Percentiles rank a stretch among this genome's conserved stretches.
phyloP scores from a whole-genome alignment of 1,140 invertebrate species.

The Drosophila pseudoananassae region DNA sequence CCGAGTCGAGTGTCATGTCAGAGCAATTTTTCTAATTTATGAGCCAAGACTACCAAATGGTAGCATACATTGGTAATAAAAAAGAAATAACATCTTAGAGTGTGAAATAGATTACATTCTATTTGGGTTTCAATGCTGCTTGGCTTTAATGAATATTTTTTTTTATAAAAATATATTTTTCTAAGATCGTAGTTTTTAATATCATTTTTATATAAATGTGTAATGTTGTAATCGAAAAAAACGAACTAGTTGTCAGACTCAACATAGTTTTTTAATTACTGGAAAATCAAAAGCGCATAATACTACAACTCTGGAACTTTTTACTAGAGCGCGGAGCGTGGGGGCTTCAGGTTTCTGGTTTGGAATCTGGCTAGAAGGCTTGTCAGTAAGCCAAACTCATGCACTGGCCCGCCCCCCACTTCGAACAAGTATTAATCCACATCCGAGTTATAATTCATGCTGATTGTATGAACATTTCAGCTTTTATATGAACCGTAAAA shows the following conservation, averaged over 20 bases:
- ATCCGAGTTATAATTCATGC: constrained; percentile 83
- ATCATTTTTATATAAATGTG: not conserved
- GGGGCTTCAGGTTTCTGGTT: not conserved
- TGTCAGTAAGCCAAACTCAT: constrained; percentile 41
- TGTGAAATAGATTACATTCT: constrained; percentile 12
- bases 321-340: constrained; percentile 1
- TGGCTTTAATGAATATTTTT: not conserved
- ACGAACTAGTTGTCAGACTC: not conserved
- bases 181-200: not conserved
- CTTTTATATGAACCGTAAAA: constrained; percentile 82
- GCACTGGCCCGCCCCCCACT: constrained; percentile 21
- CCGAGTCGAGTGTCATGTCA: constrained; percentile 29
- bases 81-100: not conserved
- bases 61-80: constrained; percentile 24
- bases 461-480: constrained; percentile 82
- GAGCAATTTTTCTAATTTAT: constrained; percentile 54
- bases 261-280: constrained; percentile 51
- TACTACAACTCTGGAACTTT: constrained; percentile 30
- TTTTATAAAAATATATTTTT: not conserved
- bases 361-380: constrained; percentile 31
- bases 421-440: constrained; percentile 74
- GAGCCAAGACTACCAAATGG: constrained; percentile 21
- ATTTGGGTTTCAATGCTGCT: not conserved
- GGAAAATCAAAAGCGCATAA: constrained; percentile 55
- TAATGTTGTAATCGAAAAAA: too few species aligned